Conservation (phyloP, 2,797 vertebrate species). For the Cryptoblepharus egeriae region DNA sequence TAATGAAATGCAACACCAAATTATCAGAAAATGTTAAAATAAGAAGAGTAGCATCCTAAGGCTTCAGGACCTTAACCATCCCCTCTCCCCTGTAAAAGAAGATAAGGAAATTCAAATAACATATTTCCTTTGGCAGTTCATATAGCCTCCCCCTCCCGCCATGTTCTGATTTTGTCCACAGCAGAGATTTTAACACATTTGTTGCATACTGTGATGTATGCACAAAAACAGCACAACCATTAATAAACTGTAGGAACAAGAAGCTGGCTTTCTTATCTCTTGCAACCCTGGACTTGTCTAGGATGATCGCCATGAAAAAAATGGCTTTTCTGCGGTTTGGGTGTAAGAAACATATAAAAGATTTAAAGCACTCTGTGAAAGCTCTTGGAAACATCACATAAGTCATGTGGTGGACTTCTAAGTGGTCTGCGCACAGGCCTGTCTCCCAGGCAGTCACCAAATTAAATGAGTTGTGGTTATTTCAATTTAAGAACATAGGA, state of each 20-base stretch:
- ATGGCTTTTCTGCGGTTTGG: conserved; percentile 26
- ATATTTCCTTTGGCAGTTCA: background rate
- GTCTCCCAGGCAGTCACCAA: background rate
- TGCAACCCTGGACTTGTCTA: background rate
- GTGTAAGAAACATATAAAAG: conserved; percentile 33
- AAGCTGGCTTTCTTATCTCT: conserved; percentile 2
- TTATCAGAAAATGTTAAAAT: background rate
- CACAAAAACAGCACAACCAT: conserved; percentile 7
- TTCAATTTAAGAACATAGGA: background rate
- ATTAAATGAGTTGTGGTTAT: background rate
- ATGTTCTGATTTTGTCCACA: background rate
- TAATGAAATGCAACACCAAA: background rate
- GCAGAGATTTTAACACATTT: conserved; percentile 11
- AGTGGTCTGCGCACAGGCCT: background rate
- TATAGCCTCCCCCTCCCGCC: background rate
- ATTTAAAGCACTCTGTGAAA: conserved; percentile 32
- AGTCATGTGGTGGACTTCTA: conserved; percentile 21
- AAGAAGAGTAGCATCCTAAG: background rate
- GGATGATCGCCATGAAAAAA: conserved; percentile 29
- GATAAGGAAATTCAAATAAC: background rate
- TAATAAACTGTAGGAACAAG: background rate
- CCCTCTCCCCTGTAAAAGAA: too few species aligned
- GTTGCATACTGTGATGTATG: conserved; percentile 15
- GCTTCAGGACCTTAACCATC: background rate
- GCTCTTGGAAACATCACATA: conserved; percentile 39